Base-by-base conservation (phyloP, 2,888 invertebrate genomes). In the Parasteatoda lunata region DNA sequence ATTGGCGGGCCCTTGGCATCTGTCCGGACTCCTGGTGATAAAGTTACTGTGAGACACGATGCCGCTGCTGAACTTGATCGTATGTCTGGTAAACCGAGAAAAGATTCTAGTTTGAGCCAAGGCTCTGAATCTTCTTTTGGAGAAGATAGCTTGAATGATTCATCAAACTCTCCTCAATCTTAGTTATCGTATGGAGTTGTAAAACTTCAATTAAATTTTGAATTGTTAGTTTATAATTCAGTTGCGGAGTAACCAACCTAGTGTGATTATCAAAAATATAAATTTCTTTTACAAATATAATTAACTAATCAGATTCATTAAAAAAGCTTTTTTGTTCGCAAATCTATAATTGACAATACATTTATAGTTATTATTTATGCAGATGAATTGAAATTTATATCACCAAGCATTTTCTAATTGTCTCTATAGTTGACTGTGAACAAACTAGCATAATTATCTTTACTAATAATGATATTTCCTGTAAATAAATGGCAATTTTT, bases 1-100 rank as follows among this genome's bases (percentile, higher is more conserved):
- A 88, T 86, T 48, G 88, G 82, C 45, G 79, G 88, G n/a, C 77
- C 89, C 11, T 65, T 82, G 65, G 48, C 71, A 47, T 59, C 82
- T 49, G 82, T 88, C 5, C 52, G 88, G 49, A 81, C 84, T 49
- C 82, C 88, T 30, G 87, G 89, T 87, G 88, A 88, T 54, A 84
- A 82, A 85, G 66, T 71, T 7, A 54, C 89, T 47, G 79, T 83
- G 3, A 73, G 89, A 30, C 77, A 84, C 66, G 89, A 90, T 76
- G 90, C 89, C 66, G 89, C 84, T 64, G 89, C 89, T 9, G 89
- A 89, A 71, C 70, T 89, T 51, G 89, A 89, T 76, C 89, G 89
- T 4, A 88, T 89, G 84, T 71, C 84, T 15, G 77, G 85, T 5
- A 71, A 80, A 81, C 64, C 77, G 7, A 84, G 79, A 49, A 88